phyloP scores from a whole-genome alignment of 2,888 invertebrate genomes.

The Tridacna crocea region DNA sequence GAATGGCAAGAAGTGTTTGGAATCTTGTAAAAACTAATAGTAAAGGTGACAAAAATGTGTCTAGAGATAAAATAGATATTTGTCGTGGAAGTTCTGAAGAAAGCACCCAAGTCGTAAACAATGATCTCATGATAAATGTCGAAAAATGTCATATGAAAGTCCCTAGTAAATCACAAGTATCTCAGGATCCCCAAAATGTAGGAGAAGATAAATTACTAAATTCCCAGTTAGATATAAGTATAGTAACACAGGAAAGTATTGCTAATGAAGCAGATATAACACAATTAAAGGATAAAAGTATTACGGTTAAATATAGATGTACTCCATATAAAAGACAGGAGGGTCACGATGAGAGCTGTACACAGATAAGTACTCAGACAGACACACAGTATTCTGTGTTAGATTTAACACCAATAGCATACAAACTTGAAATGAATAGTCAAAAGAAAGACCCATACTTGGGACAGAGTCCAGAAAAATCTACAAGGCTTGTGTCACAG shows the following conservation, averaged over 20 bases:
- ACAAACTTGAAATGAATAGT: not conserved
- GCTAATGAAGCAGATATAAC: slow-evolving; percentile 35
- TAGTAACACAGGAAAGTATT: not conserved
- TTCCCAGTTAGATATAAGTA: slow-evolving; percentile 8
- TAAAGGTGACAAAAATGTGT: not conserved
- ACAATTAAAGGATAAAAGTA: slow-evolving; percentile 45
- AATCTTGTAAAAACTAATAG: slow-evolving; percentile 4
- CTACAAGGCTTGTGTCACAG: slow-evolving; percentile 24
- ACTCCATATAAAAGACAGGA: slow-evolving; percentile 40
- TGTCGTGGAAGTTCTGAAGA: not conserved
- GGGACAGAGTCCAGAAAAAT: slow-evolving; percentile 4
- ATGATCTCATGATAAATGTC: not conserved
- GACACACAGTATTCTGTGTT: slow-evolving; percentile 19
- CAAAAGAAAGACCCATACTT: not conserved
- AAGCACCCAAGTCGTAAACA: not conserved
- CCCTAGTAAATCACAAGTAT: not conserved
- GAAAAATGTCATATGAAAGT: not conserved
- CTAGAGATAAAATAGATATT: not conserved
- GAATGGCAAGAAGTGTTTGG: not conserved
- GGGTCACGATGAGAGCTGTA: not conserved
- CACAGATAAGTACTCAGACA: slow-evolving; percentile 9
- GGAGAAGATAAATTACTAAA: no score
- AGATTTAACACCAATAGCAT: not conserved
- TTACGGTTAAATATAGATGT: slow-evolving; percentile 39
- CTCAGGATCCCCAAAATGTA: not conserved